Percentiles rank a stretch among this genome's conserved stretches.
These are phyloP conservation scores for Linurgus olivaceus DNA, from an alignment of 2,797 vertebrate species.

Conservation along the genomic window DNA sequence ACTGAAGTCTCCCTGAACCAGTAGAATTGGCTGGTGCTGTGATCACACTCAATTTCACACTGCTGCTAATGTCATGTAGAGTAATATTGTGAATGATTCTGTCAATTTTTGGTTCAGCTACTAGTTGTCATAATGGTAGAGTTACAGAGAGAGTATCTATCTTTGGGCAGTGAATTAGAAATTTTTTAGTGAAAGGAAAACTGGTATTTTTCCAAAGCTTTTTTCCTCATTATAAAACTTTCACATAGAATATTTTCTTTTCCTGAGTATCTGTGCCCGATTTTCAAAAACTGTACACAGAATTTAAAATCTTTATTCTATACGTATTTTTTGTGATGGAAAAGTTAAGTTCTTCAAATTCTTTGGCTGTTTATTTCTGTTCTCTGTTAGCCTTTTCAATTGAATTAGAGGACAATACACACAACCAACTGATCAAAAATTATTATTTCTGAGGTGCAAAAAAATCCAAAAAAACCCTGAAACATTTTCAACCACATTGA, in stretches of 20 bases:
- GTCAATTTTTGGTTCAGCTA: conserved; percentile 28
- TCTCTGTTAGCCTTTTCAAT: not conserved
- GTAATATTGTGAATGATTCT: conserved; percentile 24
- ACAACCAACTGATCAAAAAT: not conserved
- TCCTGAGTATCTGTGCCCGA: not conserved
- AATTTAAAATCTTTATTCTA: not conserved
- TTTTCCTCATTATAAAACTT: not conserved
- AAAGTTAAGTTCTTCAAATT: not conserved
- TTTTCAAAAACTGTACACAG: not conserved
- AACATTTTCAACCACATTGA: not conserved
- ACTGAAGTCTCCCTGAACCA: conserved; percentile 9
- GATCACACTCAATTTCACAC: conserved; percentile 54
- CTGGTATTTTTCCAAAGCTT: not conserved
- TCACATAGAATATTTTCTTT: not conserved
- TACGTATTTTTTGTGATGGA: not conserved
- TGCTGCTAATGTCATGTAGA: conserved; percentile 6
- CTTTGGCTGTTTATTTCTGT: not conserved
- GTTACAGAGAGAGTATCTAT: not conserved
- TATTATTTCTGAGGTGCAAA: not conserved
- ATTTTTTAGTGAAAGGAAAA: not conserved
- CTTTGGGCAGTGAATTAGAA: not conserved
- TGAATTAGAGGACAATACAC: not conserved
- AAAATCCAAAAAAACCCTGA: accelerated
- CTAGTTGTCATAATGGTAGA: conserved; percentile 15
- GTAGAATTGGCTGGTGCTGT: conserved; percentile 20